Percentiles rank a stretch among this genome's conserved stretches.
These are phyloP conservation scores for Aphidius ervi DNA, from an alignment of 1,140 invertebrate genomes.

Conservation along the genomic window DNA sequence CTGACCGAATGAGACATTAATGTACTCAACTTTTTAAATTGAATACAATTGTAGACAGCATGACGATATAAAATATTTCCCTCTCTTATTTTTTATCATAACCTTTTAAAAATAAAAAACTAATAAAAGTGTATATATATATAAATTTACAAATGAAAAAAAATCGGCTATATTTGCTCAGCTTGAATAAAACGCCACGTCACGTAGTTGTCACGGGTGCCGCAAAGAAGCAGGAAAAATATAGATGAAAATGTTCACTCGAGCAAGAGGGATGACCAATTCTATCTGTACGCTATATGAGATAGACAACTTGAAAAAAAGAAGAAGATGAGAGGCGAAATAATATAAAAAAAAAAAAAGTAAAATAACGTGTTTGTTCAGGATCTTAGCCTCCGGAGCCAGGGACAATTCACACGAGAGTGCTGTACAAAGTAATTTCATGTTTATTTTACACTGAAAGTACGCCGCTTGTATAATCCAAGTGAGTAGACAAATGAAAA, in stretches of 20 bases:
- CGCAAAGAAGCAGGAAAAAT: too few species aligned
- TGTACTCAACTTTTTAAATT: conserved; percentile 6
- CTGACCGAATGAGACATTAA: conserved; percentile 10
- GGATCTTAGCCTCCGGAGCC: conserved; percentile 32
- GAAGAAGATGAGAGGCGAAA: background rate
- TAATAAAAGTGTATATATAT: too few species aligned
- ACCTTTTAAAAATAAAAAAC: too few species aligned
- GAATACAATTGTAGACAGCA: conserved; percentile 6
- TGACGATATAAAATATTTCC: background rate
- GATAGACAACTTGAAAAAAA: conserved; percentile 6
- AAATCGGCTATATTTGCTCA: conserved; percentile 22
- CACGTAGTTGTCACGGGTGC: conserved; percentile 17
- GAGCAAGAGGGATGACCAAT: too few species aligned
- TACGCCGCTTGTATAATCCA: conserved; percentile 24
- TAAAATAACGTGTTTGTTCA: conserved; percentile 34
- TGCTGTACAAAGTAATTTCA: conserved; percentile 37
- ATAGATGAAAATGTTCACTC: too few species aligned
- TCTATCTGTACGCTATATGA: too few species aligned
- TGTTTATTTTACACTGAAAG: conserved; percentile 33
- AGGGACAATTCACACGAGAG: conserved; percentile 33
- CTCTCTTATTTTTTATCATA: background rate
- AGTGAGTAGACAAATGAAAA: conserved; percentile 12
- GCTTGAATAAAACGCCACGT: conserved; percentile 20
- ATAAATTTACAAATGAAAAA: background rate
- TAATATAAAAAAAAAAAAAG: conserved; percentile 7